Conservation (phyloP, 2,888 invertebrate species). For the Thymelicus sylvestris region DNA sequence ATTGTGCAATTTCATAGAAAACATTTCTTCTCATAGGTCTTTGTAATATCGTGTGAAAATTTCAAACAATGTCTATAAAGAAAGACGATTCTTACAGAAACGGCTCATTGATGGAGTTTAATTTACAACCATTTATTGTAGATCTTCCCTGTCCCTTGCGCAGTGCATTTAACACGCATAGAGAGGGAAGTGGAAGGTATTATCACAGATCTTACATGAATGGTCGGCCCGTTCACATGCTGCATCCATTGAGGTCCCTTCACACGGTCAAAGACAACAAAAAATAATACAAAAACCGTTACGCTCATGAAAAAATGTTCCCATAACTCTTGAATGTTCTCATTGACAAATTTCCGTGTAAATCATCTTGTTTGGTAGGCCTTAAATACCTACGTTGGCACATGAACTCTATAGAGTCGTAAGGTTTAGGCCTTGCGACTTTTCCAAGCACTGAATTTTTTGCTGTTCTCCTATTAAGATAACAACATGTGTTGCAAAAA, state of each 20-base stretch:
- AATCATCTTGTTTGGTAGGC: slow-evolving; percentile 8
- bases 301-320: slow-evolving; percentile 78
- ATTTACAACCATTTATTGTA: slow-evolving; percentile 53
- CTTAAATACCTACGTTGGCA: slow-evolving; percentile 12
- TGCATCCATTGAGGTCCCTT: slow-evolving; percentile 80
- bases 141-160: slow-evolving; percentile 55
- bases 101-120: slow-evolving; percentile 73
- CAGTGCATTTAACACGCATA: slow-evolving; percentile 25
- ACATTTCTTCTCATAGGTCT: slow-evolving; percentile 46
- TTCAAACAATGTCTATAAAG: slow-evolving; percentile 66
- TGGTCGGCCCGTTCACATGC: slow-evolving; percentile 68
- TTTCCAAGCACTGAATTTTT: too few relatives aligned
- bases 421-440: too few relatives aligned
- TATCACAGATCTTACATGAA: slow-evolving; percentile 55
- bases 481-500: too few relatives aligned
- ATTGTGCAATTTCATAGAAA: slow-evolving; percentile 40
- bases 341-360: slow-evolving; percentile 68
- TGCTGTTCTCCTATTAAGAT: too few relatives aligned
- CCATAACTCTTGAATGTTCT: slow-evolving; percentile 77
- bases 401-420: slow-evolving; percentile 43
- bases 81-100: slow-evolving; percentile 67
- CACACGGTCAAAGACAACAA: slow-evolving; percentile 81
- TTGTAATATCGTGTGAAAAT: slow-evolving; percentile 66
- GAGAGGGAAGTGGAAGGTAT: slow-evolving; percentile 46
- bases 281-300: slow-evolving; percentile 84